phyloP scores from a whole-genome alignment of 2,113 vertebrate genomes.

The Psammodynastes pulverulentus region DNA sequence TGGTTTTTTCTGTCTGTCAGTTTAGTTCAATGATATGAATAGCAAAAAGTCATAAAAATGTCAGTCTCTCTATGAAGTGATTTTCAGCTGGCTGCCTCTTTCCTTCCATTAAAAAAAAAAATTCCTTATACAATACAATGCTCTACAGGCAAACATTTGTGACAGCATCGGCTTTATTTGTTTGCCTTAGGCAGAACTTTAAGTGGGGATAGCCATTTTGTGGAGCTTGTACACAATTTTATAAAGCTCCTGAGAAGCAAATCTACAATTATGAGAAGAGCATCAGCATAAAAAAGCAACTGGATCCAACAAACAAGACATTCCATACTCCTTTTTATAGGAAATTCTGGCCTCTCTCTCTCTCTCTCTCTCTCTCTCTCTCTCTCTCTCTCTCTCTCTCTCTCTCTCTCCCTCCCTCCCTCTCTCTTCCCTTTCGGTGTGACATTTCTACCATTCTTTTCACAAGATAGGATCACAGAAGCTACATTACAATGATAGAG shows the following conservation, averaged over 20 bases:
- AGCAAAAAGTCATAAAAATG: constrained; percentile 27
- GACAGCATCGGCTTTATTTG: constrained; percentile 12
- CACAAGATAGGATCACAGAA: neutral
- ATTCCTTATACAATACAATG: neutral
- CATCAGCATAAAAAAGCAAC: neutral
- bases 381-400: neutral
- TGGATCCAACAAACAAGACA: neutral
- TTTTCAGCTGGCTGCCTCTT: neutral
- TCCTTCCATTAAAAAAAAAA: neutral
- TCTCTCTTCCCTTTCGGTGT: too few relatives aligned
- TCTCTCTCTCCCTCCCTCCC: neutral
- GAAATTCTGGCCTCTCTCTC: neutral
- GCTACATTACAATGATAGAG: neutral
- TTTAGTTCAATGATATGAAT: constrained; percentile 23
- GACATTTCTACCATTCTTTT: neutral
- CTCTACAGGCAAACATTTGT: constrained; percentile 10
- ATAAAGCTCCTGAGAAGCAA: neutral
- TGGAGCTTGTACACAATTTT: neutral
- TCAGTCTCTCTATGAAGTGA: neutral
- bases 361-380: neutral
- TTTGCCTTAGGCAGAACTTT: neutral
- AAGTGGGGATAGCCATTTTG: neutral
- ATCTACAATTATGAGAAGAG: neutral
- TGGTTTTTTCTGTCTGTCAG: constrained; percentile 12
- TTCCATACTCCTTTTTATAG: neutral